phyloP scores from a whole-genome alignment of 2,113 vertebrate species.

The Rafetus swinhoei region DNA sequence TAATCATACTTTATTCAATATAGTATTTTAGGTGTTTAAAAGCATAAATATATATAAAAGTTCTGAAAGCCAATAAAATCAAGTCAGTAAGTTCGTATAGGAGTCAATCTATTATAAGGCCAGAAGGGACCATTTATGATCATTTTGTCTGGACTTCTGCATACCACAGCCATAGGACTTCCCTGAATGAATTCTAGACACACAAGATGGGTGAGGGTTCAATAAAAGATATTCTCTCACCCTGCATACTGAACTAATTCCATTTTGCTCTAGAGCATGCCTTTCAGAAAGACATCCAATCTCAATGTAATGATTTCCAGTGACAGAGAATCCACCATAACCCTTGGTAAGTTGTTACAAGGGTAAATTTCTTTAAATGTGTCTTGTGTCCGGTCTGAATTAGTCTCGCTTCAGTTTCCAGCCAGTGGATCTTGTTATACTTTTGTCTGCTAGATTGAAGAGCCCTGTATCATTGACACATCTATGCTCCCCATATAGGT shows the following conservation, averaged over 20 bases:
- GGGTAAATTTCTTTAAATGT: not conserved
- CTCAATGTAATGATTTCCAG: not conserved
- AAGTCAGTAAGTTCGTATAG: not conserved
- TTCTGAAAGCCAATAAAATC: not conserved
- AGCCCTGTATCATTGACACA: fast-evolving
- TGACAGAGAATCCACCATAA: not conserved
- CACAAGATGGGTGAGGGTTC: too few relatives aligned
- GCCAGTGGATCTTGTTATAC: not conserved
- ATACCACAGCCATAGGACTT: not conserved
- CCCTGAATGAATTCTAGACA: not conserved
- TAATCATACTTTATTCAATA: not conserved
- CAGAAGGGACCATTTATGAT: not conserved
- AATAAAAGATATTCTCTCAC: not conserved
- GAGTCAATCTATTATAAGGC: not conserved
- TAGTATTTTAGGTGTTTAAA: not conserved
- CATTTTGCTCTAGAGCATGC: not conserved
- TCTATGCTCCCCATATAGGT: not conserved
- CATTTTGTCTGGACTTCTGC: not conserved
- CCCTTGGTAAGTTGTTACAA: not conserved
- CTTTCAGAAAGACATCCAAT: not conserved
- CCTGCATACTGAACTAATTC: not conserved
- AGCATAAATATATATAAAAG: not conserved
- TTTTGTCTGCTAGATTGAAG: not conserved
- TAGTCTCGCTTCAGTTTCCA: not conserved
- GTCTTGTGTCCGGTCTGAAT: not conserved